phyloP scores from a whole-genome alignment of 1,140 invertebrate genomes.

The Psilanteris sp. region DNA sequence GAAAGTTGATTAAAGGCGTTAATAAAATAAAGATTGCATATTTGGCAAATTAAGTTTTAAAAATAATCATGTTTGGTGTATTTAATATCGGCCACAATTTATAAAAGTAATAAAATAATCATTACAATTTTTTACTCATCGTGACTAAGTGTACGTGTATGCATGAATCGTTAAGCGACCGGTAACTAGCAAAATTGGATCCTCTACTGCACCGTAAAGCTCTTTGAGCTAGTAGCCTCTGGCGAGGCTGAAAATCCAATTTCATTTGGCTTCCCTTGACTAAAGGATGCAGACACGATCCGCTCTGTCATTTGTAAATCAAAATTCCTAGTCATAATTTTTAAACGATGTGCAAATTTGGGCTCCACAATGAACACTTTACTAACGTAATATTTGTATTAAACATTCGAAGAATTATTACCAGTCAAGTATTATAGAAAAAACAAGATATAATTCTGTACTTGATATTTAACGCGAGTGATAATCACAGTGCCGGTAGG shows the following conservation, averaged over 20 bases:
- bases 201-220: conserved; percentile 64
- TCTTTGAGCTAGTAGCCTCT: conserved; percentile 63
- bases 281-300: conserved; percentile 61
- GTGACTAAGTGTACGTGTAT: conserved; percentile 53
- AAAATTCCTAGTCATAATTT: conserved; percentile 52
- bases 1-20: too few relatives aligned
- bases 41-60: neutral
- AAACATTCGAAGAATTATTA: too few relatives aligned
- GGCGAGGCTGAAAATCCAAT: conserved; percentile 65
- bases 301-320: conserved; percentile 55
- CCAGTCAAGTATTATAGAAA: too few relatives aligned
- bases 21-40: too few relatives aligned
- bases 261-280: conserved; percentile 62
- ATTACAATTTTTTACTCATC: conserved; percentile 29
- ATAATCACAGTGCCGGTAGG: too few relatives aligned
- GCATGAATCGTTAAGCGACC: conserved; percentile 64
- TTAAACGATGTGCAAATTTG: conserved; percentile 21
- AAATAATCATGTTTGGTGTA: conserved; percentile 7
- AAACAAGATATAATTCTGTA: too few relatives aligned
- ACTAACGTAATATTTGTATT: conserved; percentile 21
- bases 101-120: conserved; percentile 33
- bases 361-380: conserved; percentile 8
- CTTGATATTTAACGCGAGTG: too few relatives aligned
- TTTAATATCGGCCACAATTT: conserved; percentile 4
- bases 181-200: conserved; percentile 66